A percentile compares a stretch with the other conserved stretches of the same genome.
These are phyloP conservation scores for Clanis bilineata DNA, from an alignment of 2,888 invertebrate genomes.

Conservation along the genomic window DNA sequence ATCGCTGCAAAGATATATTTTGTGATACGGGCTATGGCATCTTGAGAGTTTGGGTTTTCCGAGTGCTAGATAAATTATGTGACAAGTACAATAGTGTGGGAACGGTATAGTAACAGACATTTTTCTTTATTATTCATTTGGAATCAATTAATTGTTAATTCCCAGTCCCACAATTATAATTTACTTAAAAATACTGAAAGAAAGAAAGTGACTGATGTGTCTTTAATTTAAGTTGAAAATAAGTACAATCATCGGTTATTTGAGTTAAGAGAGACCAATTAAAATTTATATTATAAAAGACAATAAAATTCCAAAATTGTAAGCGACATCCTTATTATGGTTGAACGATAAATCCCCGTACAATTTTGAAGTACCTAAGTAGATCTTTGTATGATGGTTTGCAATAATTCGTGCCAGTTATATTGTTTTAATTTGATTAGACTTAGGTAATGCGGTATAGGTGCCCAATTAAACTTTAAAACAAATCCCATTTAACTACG, in stretches of 20 bases:
- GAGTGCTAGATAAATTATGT: not conserved
- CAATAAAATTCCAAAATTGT: not conserved
- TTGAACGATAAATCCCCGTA: not conserved
- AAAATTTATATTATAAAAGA: not conserved
- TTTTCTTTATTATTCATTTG: not conserved
- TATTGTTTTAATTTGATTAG: conserved; percentile 1
- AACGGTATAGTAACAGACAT: not conserved
- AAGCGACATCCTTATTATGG: not conserved
- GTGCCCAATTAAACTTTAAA: not conserved
- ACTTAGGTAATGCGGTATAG: not conserved
- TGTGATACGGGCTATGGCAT: conserved; percentile 15
- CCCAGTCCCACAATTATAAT: not conserved
- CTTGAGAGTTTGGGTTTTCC: conserved; percentile 11
- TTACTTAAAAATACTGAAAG: not conserved
- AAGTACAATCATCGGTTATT: not conserved
- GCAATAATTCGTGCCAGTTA: conserved; percentile 6
- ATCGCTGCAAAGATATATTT: conserved; percentile 29
- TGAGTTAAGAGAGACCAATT: not conserved
- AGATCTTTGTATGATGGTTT: not conserved
- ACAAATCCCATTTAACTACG: not conserved
- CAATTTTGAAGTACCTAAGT: not conserved
- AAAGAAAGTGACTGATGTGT: not conserved
- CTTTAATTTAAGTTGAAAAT: not conserved
- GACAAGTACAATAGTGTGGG: conserved; percentile 5
- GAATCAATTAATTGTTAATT: too few relatives aligned